These are phyloP conservation scores for Leptodactylus fallax DNA, from an alignment of 2,797 vertebrate genomes.

Conservation along the genomic window DNA sequence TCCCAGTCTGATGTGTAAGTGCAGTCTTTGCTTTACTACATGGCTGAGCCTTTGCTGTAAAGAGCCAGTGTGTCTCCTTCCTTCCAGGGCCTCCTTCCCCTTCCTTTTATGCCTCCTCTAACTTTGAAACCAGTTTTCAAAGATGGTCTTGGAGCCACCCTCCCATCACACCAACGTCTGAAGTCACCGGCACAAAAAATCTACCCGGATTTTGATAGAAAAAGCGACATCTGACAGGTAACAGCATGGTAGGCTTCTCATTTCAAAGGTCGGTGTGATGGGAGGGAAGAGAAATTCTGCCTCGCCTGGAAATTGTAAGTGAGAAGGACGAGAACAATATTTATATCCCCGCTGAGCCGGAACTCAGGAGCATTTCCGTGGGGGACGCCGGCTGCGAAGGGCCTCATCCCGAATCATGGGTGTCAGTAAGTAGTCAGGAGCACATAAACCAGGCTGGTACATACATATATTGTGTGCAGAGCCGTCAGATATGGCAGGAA, in stretches of 20 bases:
- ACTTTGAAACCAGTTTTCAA: slow-evolving; percentile 64
- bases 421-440: slow-evolving; percentile 25
- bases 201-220: slow-evolving; percentile 60
- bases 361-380: slow-evolving; percentile 12
- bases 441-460: too few relatives aligned
- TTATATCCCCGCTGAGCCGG: slow-evolving; percentile 58
- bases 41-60: slow-evolving; percentile 40
- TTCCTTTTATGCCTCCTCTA: slow-evolving; percentile 58
- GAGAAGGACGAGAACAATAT: slow-evolving; percentile 64
- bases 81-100: slow-evolving; percentile 57
- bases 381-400: slow-evolving; percentile 19
- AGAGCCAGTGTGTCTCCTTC: slow-evolving; percentile 15
- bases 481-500: too few relatives aligned
- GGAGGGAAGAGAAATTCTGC: slow-evolving; percentile 56
- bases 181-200: slow-evolving; percentile 52
- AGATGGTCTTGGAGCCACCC: slow-evolving; percentile 63
- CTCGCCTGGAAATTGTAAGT: slow-evolving; percentile 59
- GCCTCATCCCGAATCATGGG: background rate
- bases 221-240: slow-evolving; percentile 61
- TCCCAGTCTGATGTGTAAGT: slow-evolving; percentile 11
- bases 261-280: slow-evolving; percentile 63
- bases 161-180: slow-evolving; percentile 55
- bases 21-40: slow-evolving; percentile 36
- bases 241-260: slow-evolving; percentile 58
- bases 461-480: too few relatives aligned